phyloP scores from a whole-genome alignment of 1,140 invertebrate genomes.

The Amyelois transitella region DNA sequence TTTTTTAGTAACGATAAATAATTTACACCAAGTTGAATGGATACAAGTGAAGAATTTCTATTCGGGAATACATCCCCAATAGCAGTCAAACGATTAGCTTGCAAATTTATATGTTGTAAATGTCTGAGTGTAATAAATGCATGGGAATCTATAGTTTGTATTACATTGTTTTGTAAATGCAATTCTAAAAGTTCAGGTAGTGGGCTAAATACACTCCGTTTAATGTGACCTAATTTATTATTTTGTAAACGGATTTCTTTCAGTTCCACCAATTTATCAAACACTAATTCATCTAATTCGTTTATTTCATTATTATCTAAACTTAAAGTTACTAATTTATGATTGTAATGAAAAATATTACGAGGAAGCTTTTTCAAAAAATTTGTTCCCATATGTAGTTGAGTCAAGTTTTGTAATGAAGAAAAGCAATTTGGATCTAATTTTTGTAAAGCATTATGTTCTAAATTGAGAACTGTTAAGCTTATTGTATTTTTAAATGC shows the following conservation, averaged over 20 bases:
- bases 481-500: constrained; percentile 86
- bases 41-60: constrained; percentile 83
- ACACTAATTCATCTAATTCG: constrained; percentile 86
- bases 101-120: constrained; percentile 92
- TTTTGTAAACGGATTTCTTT: constrained; percentile 90
- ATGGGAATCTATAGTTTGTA: constrained; percentile 86
- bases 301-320: constrained; percentile 93
- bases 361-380: constrained; percentile 85
- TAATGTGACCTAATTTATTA: constrained; percentile 85
- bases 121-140: constrained; percentile 87
- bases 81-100: constrained; percentile 84
- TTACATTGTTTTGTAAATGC: constrained; percentile 90
- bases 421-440: constrained; percentile 84
- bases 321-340: constrained; percentile 86
- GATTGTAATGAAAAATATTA: constrained; percentile 83
- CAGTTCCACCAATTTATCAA: constrained; percentile 82
- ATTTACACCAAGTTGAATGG: constrained; percentile 91
- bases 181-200: constrained; percentile 87
- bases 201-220: constrained; percentile 86
- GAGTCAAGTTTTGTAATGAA: constrained; percentile 83
- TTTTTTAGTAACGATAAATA: constrained; percentile 84
- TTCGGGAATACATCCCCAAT: constrained; percentile 88
- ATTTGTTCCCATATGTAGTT: constrained; percentile 91
- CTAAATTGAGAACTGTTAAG: constrained; percentile 88
- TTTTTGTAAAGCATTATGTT: constrained; percentile 88